Base-by-base conservation (phyloP, 2,888 invertebrate species). In the Hypomecis punctinalis region DNA sequence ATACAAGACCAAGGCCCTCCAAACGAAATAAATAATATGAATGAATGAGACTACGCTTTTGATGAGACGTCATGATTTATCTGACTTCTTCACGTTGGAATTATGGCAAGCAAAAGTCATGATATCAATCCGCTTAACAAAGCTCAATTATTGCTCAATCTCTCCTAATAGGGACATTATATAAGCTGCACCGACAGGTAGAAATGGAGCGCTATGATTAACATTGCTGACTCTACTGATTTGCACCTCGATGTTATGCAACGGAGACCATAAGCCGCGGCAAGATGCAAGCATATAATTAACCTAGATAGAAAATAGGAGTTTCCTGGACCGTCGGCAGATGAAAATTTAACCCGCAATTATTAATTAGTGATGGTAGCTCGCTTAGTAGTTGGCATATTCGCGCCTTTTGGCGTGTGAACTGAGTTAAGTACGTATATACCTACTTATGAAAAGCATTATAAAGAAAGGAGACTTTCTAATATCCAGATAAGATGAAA, bases 211-310 rank as follows among this genome's bases (percentile, higher is more conserved):
- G 69, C 70, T 72, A 69, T 67, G 57, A 67, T 68, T 59, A 66
- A 68, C 68, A 61, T 60, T 57, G 71, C 67, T 70, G 66, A 71
- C 72, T 72, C 59, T 63, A 64, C 61, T 64, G 68, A 77, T 79
- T 76, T 73, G 70, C 71, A 73, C 63, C 70, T 73, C 40, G 63
- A 56, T 49, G 58, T 83, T 83, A 80, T 76, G 81, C 75, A 84
- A 83, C 65, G 68, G 57, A 67, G 64, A 69, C 65, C 68, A 72
- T 72, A 68, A 71, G 67, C 67, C 61, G 59, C 71, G 59, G 46
- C 58, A 49, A 67, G 71, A 69, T 70, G 69, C 70, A 69, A 68
- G 66, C 67, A 70, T 68, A 69, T 66, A 54, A 70, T 69, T 68
- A 73, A 71, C 72, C 69, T 58, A 69, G 71, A 70, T 70, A 67